Conservation (phyloP, 2,888 invertebrate species). For the Tenthredo amoena region DNA sequence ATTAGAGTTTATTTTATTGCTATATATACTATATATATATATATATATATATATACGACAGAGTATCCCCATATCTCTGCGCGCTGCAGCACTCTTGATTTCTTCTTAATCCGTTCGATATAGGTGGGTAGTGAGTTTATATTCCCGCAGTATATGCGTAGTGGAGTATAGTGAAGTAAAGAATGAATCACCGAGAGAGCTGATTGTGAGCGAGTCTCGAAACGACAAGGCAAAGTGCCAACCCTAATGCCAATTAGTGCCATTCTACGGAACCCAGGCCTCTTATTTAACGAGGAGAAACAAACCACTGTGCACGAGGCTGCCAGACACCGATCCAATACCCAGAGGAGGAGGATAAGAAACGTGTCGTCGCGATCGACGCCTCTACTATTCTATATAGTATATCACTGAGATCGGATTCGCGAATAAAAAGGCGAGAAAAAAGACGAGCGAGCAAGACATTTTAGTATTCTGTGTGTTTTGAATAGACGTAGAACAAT, state of each 20-base stretch:
- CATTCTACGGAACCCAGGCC: conserved; percentile 67
- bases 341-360: conserved; percentile 2
- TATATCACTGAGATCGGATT: conserved; percentile 37
- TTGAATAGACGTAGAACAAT: neutral
- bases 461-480: neutral
- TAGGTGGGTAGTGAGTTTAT: neutral
- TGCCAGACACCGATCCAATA: conserved; percentile 37
- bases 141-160: neutral
- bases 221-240: conserved; percentile 74
- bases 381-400: conserved; percentile 51
- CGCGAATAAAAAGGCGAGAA: conserved; percentile 28
- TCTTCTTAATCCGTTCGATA: neutral
- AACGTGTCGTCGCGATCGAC: conserved; percentile 35
- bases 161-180: neutral
- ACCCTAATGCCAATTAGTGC: conserved; percentile 77
- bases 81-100: neutral
- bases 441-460: neutral
- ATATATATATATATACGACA: neutral
- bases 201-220: conserved; percentile 53
- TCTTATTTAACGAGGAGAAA: conserved; percentile 51
- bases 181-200: conserved; percentile 49
- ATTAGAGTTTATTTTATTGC: no score
- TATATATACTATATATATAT: no score
- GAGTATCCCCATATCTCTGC: neutral
- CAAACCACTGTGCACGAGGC: conserved; percentile 35